phyloP scores from a whole-genome alignment of 2,113 vertebrate species.

The Xyrauchen texanus region DNA sequence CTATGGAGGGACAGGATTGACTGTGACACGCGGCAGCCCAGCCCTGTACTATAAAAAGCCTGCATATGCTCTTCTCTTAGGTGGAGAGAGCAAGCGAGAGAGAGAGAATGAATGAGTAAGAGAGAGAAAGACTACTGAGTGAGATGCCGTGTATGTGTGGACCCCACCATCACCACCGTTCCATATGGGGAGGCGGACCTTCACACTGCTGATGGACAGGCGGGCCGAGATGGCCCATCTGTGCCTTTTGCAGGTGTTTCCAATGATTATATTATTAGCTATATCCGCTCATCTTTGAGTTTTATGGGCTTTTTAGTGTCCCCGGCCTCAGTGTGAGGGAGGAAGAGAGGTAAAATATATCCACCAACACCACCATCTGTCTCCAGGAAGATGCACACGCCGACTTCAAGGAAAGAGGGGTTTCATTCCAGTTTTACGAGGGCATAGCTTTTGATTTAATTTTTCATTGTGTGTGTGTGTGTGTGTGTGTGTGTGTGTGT shows the following conservation, averaged over 20 bases:
- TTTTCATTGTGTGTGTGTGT: constrained; percentile 42
- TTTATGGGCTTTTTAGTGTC: constrained; percentile 92
- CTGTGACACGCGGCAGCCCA: constrained; percentile 47
- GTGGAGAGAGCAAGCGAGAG: constrained; percentile 28
- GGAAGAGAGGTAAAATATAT: constrained; percentile 75
- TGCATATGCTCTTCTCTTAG: constrained; percentile 76
- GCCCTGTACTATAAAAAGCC: constrained; percentile 76
- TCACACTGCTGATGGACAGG: constrained; percentile 82
- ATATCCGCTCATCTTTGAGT: constrained; percentile 94
- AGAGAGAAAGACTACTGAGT: constrained; percentile 41
- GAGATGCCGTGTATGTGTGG: constrained; percentile 79
- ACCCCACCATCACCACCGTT: constrained; percentile 73
- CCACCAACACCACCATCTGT: constrained; percentile 91
- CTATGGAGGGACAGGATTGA: constrained; percentile 51
- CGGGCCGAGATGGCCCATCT: constrained; percentile 94
- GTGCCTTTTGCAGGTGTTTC: constrained; percentile 97
- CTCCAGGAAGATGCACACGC: constrained; percentile 65
- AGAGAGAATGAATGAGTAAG: constrained; percentile 41
- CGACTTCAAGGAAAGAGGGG: constrained; percentile 47
- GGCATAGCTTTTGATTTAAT: constrained; percentile 54
- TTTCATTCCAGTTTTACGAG: constrained; percentile 52
- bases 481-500: constrained; percentile 30
- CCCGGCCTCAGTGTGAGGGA: constrained; percentile 65
- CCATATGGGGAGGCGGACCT: constrained; percentile 95
- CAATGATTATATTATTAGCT: constrained; percentile 99